Percentiles rank a stretch among this genome's conserved stretches.
Evolutionary conservation across 2,888 invertebrate genomes (phyloP).

Genomic region (Drosophila pseudotalamancana): DNA sequence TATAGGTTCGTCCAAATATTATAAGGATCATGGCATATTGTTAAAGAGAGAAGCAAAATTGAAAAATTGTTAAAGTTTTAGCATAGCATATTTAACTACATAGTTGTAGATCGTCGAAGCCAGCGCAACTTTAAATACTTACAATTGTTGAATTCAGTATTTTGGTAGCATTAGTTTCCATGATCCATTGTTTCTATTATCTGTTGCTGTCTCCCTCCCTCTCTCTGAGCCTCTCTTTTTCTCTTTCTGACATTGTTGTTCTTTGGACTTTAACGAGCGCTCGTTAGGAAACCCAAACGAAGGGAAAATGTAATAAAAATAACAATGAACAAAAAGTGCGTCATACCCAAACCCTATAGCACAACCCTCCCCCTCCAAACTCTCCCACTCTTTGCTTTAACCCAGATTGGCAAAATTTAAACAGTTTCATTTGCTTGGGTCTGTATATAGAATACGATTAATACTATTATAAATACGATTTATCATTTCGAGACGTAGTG

Average conservation of each 20-base stretch:
- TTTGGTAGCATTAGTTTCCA: slow-evolving; percentile 65
- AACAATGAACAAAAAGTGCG: slow-evolving; percentile 25
- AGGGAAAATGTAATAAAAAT: slow-evolving; percentile 67
- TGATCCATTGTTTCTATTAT: slow-evolving; percentile 76
- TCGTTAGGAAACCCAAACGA: slow-evolving; percentile 68
- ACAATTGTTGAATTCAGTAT: slow-evolving; percentile 73
- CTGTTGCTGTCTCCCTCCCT: slow-evolving; percentile 53
- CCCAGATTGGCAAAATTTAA: slow-evolving; percentile 38
- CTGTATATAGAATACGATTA: slow-evolving; percentile 46
- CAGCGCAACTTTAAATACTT: slow-evolving; percentile 64
- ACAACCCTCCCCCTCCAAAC: background rate
- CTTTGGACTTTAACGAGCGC: slow-evolving; percentile 75
- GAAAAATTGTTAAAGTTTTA: slow-evolving; percentile 75
- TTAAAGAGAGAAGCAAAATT: slow-evolving; percentile 34
- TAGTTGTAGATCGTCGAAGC: slow-evolving; percentile 45
- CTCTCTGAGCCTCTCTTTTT: background rate
- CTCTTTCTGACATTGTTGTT: slow-evolving; percentile 58
- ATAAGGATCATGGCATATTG: slow-evolving; percentile 62
- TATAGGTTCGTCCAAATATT: slow-evolving; percentile 55
- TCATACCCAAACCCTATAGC: background rate
- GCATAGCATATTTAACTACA: slow-evolving; percentile 54
- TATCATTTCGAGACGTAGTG: slow-evolving; percentile 43
- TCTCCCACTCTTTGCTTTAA: slow-evolving; percentile 1
- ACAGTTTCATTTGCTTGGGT: slow-evolving; percentile 58
- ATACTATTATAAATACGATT: slow-evolving; percentile 32